Evolutionary conservation across 1,140 invertebrate species (phyloP), one percentile per base, ranked within the genome.

Genomic region (Adelges cooleyi): DNA sequence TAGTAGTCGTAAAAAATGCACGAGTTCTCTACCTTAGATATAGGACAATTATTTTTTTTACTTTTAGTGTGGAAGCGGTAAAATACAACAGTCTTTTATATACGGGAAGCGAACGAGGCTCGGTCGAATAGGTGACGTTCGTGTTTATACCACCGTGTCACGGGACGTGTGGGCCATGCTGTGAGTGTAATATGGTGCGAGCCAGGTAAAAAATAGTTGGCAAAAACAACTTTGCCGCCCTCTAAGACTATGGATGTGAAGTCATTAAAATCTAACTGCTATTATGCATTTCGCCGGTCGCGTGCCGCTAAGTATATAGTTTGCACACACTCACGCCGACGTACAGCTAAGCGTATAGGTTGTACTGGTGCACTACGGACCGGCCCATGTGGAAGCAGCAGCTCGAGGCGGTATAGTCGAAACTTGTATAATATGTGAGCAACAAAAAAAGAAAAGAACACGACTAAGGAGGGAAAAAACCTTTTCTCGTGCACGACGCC

Each of bases 231-330:
- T 33, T 36, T 59, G 13, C 6, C 36, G 36, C 6, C 36, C 6
- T 38, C 6, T 13, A 13, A 6, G 36, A 36, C 36, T 23, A 40
- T 42, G 33, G 38, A 59, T 44, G 53, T 18, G 53, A 42, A 59
- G 38, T 59, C 53, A 42, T 56, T 56, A 56, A 59, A 59, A 59
- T 42, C 53, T n/a, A 44, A 44, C 53, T 36, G 53, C 38, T 59
- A 44, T 59, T 44, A 59, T 59, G 36, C 53, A 27, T 59, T 59
- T 59, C 38, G 13, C 38, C 38, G 38, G 38, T 42, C 38, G 36
- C 53, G 53, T 44, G 36, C 53, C 52, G 17, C 13, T 54, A 54
- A 54, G 52, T 54, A 54, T 54, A n/a, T n/a, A 20, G 18, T 38
- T 29, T 38, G 18, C 29, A 36, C 23, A 38, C 17, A 38, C 52